Conservation (phyloP, 2,888 invertebrate genomes). For the Camponotus fellah region DNA sequence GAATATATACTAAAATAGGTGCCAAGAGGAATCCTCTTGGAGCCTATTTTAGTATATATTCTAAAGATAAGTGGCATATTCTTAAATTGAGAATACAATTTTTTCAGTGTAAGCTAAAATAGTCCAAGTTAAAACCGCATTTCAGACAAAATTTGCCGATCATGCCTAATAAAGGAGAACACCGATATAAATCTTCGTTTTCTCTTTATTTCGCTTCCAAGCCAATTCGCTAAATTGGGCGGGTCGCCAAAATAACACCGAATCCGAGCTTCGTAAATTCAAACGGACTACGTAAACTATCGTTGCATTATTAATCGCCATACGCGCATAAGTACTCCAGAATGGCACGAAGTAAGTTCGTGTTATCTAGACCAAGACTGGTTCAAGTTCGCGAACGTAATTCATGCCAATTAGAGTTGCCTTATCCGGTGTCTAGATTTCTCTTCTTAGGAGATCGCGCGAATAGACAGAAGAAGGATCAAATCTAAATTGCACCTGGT, state of each 20-base stretch:
- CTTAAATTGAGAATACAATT: too few species aligned
- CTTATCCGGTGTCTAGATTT: conserved; percentile 34
- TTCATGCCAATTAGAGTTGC: conserved; percentile 56
- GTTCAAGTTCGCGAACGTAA: conserved; percentile 44
- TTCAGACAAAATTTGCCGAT: conserved; percentile 8
- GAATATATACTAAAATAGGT: too few species aligned
- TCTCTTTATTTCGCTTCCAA: conserved; percentile 50
- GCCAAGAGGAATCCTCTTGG: too few species aligned
- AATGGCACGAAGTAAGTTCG: conserved; percentile 29
- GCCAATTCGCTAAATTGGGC: conserved; percentile 51
- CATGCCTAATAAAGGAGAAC: conserved; percentile 16
- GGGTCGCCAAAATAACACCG: conserved; percentile 26
- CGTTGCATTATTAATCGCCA: conserved; percentile 47
- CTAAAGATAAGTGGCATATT: too few species aligned
- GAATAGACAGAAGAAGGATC: conserved; percentile 28
- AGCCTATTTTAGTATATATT: too few species aligned
- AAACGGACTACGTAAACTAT: conserved; percentile 40
- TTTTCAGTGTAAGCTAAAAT: too few species aligned
- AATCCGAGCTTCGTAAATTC: conserved; percentile 57
- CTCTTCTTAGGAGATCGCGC: conserved; percentile 26
- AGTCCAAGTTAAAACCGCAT: neutral
- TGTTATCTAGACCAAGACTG: conserved; percentile 33
- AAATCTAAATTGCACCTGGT: conserved; percentile 26
- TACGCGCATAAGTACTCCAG: conserved; percentile 28
- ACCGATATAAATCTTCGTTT: conserved; percentile 17